A percentile compares a stretch with the other conserved stretches of the same genome.
These are phyloP conservation scores for Sesamia inferens DNA, from an alignment of 2,888 invertebrate species.

Conservation along the genomic window DNA sequence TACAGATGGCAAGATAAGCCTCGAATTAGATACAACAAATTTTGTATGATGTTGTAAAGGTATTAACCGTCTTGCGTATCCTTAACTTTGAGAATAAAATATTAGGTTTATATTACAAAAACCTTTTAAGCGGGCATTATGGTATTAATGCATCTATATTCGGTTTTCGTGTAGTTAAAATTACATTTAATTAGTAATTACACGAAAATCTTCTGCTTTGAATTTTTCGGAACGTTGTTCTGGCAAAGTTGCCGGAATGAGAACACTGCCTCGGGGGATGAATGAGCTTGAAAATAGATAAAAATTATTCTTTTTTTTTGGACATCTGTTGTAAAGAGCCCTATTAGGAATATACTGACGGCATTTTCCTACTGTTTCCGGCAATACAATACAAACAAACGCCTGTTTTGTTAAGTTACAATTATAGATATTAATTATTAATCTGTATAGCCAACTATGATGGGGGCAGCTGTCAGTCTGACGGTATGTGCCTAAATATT, in stretches of 20 bases:
- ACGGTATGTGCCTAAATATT: neutral
- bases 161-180: constrained; percentile 49
- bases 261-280: constrained; percentile 44
- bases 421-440: neutral
- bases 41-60: constrained; percentile 88
- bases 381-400: constrained; percentile 11
- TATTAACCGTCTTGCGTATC: constrained; percentile 80
- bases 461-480: neutral
- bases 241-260: constrained; percentile 38
- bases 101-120: constrained; percentile 81
- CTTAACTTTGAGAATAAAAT: constrained; percentile 87
- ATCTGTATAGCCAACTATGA: neutral
- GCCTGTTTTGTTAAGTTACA: neutral
- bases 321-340: constrained; percentile 28
- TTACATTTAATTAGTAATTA: constrained; percentile 51
- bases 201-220: constrained; percentile 31
- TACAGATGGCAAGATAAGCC: constrained; percentile 89
- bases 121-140: constrained; percentile 70
- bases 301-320: constrained; percentile 8
- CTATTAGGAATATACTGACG: constrained; percentile 17
- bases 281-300: constrained; percentile 44
- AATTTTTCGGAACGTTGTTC: constrained; percentile 31
- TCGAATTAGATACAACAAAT: constrained; percentile 89
- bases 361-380: constrained; percentile 13
- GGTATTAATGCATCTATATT: constrained; percentile 62